phyloP scores from a whole-genome alignment of 1,140 invertebrate species.

The Heterodera carotae region DNA sequence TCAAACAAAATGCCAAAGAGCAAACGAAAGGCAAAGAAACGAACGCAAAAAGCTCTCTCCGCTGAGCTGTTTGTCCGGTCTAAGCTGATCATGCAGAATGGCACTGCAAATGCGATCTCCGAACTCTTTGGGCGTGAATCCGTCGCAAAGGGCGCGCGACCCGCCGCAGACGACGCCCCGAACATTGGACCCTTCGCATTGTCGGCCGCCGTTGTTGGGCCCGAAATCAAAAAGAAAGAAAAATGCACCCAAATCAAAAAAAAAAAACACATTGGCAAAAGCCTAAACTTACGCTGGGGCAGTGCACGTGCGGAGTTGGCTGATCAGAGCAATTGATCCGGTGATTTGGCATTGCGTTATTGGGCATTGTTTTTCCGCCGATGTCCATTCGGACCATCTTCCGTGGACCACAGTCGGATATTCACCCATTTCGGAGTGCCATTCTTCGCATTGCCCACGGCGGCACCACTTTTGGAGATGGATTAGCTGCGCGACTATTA shows the following conservation, averaged over 20 bases:
- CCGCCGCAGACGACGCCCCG: constrained; percentile 59
- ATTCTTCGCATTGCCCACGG: constrained; percentile 56
- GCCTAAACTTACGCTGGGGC: constrained; percentile 56
- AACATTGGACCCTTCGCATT: constrained; percentile 54
- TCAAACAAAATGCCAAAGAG: neutral
- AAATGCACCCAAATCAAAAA: constrained; percentile 44
- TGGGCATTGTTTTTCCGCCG: constrained; percentile 58
- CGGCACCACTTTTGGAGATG: constrained; percentile 56
- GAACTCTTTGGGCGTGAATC: constrained; percentile 59
- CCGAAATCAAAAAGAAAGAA: constrained; percentile 36
- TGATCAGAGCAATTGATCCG: constrained; percentile 58
- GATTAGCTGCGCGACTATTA: neutral
- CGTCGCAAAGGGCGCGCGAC: constrained; percentile 48
- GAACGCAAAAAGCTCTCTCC: constrained; percentile 59
- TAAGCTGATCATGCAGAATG: constrained; percentile 53
- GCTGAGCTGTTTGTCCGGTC: constrained; percentile 60
- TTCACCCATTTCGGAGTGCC: constrained; percentile 34
- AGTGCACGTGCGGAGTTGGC: constrained; percentile 62
- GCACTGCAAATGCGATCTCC: constrained; percentile 60
- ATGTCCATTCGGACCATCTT: constrained; percentile 62
- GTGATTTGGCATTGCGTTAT: constrained; percentile 62
- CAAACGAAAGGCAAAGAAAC: constrained; percentile 19
- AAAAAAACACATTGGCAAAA: neutral
- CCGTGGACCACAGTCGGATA: constrained; percentile 53
- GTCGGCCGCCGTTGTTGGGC: constrained; percentile 61